Conservation (phyloP, 2,888 invertebrate species). For the Trissolcus japonicus region DNA sequence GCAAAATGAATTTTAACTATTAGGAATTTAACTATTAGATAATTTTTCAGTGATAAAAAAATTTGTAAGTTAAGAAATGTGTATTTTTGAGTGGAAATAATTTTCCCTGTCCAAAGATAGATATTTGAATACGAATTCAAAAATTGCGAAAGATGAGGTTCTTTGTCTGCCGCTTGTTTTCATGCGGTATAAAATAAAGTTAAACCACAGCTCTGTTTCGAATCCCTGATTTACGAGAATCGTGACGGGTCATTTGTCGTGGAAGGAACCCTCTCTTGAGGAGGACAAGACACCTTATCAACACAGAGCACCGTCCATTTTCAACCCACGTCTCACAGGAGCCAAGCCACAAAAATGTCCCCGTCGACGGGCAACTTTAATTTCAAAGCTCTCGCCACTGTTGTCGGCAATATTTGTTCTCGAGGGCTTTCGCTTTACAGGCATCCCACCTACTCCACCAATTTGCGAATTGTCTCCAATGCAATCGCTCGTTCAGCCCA, state of each 20-base stretch:
- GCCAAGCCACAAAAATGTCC: constrained; percentile 48
- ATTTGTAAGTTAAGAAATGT: too few relatives aligned
- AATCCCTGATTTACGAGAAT: constrained; percentile 74
- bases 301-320: constrained; percentile 70
- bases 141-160: constrained; percentile 37
- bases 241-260: constrained; percentile 76
- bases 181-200: constrained; percentile 40
- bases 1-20: too few relatives aligned
- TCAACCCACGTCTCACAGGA: constrained; percentile 61
- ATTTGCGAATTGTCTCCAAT: constrained; percentile 49
- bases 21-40: too few relatives aligned
- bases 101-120: too few relatives aligned
- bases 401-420: constrained; percentile 45
- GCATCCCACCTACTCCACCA: constrained; percentile 44
- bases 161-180: constrained; percentile 18
- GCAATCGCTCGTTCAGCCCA: constrained; percentile 28
- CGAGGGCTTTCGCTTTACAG: constrained; percentile 49
- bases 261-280: constrained; percentile 20
- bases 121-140: constrained; percentile 13
- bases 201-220: constrained; percentile 1
- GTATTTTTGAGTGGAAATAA: too few relatives aligned
- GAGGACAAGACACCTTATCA: constrained; percentile 66
- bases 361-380: constrained; percentile 52
- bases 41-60: too few relatives aligned
- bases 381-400: constrained; percentile 42